A percentile compares a stretch with the other conserved stretches of the same genome.
These are phyloP conservation scores for Salvator merianae DNA, from an alignment of 2,113 vertebrate species.

Conservation along the genomic window DNA sequence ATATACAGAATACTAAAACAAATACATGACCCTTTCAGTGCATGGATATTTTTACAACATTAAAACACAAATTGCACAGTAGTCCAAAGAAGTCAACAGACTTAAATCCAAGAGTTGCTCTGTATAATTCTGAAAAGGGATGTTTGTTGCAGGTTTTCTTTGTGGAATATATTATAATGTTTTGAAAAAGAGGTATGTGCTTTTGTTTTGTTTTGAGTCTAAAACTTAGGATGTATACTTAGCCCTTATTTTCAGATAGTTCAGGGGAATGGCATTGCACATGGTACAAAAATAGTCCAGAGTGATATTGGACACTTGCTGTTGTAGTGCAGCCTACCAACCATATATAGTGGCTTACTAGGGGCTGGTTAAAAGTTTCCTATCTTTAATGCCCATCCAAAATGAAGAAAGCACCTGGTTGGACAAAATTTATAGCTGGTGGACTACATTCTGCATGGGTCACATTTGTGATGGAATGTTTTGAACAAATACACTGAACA, in stretches of 20 bases:
- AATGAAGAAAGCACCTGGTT: neutral
- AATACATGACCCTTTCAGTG: neutral
- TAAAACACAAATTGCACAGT: neutral
- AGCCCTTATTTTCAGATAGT: neutral
- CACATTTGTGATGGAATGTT: slow-evolving; percentile 10
- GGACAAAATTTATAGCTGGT: neutral
- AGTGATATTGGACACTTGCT: neutral
- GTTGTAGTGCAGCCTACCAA: neutral
- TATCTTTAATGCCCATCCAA: neutral
- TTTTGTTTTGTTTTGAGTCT: neutral
- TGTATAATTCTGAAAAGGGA: neutral
- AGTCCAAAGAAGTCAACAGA: neutral
- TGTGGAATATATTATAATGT: neutral
- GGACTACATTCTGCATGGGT: neutral
- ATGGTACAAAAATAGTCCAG: neutral
- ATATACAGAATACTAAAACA: slow-evolving; percentile 1
- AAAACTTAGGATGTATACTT: neutral
- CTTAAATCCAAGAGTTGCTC: neutral
- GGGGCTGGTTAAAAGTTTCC: neutral
- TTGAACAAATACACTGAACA: neutral
- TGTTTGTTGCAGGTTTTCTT: neutral
- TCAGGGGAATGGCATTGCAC: neutral
- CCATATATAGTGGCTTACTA: neutral
- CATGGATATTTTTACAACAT: neutral
- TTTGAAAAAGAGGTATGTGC: neutral